Evolutionary conservation across 2,113 vertebrate species (phyloP).

Genomic region (Alligator sinensis): DNA sequence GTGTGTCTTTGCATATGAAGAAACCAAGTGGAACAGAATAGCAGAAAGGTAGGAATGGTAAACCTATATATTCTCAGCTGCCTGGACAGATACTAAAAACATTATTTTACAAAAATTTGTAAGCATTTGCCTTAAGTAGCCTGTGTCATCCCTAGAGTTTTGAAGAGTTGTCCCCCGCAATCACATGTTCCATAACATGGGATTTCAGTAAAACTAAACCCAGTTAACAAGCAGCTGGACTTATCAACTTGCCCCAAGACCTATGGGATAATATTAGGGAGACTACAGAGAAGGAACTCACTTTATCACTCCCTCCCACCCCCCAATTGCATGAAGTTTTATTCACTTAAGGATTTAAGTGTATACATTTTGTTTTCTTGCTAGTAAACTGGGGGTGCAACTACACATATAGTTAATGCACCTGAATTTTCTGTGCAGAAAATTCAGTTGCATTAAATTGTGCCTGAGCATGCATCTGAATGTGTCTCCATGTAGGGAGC

Average conservation of each 20-base stretch:
- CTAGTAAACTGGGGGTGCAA: too few relatives aligned
- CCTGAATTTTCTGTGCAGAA: too few relatives aligned
- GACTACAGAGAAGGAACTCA: not conserved
- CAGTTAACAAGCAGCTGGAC: not conserved
- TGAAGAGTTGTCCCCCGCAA: not conserved
- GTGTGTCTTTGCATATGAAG: not conserved
- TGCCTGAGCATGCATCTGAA: too few relatives aligned
- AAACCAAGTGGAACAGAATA: not conserved
- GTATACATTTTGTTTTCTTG: too few relatives aligned
- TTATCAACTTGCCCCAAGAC: not conserved
- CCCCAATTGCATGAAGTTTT: not conserved
- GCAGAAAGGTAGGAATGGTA: not conserved
- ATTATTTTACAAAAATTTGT: not conserved
- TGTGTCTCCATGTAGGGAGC: too few relatives aligned
- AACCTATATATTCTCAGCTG: not conserved
- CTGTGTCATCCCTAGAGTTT: not conserved
- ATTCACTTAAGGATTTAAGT: not conserved
- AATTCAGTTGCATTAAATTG: too few relatives aligned
- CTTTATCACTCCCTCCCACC: not conserved
- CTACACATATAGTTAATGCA: too few relatives aligned
- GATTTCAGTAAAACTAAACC: not conserved
- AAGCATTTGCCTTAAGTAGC: not conserved
- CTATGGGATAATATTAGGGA: not conserved
- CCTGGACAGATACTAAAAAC: not conserved
- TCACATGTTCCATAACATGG: not conserved